Evolutionary conservation across 2,797 vertebrate species (phyloP), one percentile per base, ranked within the genome.

Genomic region (Mastacembelus armatus): DNA sequence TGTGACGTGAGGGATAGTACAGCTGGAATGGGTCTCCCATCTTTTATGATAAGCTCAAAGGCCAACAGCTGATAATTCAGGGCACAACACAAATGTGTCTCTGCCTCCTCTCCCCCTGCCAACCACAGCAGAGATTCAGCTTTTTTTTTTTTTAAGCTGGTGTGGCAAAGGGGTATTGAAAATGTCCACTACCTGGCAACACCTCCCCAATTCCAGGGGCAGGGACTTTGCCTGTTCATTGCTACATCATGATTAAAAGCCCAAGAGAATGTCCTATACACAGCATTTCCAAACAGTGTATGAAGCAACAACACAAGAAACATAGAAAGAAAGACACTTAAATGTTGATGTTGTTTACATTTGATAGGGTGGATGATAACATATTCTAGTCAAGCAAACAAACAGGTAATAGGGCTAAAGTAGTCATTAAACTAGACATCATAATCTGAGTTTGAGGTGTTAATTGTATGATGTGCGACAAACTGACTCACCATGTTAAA

Each of bases 31-130:
- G 57, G 62, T 74, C 74, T 77, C 73, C 65, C 62, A 44, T 69
- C n/a, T 49, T 73, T 68, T 74, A 80, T n/a, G 55, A 78, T 74
- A 64, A 76, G 69, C 38, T 80, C 42, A 61, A 36, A 74, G 59
- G 24, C 49, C 66, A 87, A 90, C 90, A 92, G 88, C 89, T 90
- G 91, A 82, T 77, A 43, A 84, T 85, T 72, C 62, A 2, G 55
- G 47, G 48, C 55, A 67, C 39, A 45, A 58, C 42, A 71, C n/a
- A 33, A 68, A 60, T 16, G 57, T 38, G 39, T 43, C 7, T 10
- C 4, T 21, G 8, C 35, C 38, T 27, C 44, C 45, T 42, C 36
- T 44, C 15, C 52, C 36, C 14, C 5, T 9, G 11, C 15, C 7
- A 38, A 47, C 21, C n/a, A 54, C 61, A 38, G 43, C 51, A 4